Conservation (phyloP, 2,797 vertebrate genomes). For the Enteromius paludinosus region DNA sequence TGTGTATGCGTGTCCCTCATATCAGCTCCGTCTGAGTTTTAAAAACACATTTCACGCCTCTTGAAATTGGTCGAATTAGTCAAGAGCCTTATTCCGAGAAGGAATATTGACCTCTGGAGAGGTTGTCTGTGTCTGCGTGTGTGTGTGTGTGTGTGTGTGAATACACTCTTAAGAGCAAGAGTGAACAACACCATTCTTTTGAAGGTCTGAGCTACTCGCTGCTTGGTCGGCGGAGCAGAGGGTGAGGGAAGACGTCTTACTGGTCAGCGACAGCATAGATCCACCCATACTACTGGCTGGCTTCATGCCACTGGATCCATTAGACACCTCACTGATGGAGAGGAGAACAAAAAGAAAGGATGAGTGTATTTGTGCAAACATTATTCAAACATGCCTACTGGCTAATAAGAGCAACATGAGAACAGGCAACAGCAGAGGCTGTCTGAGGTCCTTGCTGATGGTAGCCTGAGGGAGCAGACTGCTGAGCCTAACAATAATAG, state of each 20-base stretch:
- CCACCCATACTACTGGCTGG: slow-evolving; percentile 81
- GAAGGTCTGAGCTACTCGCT: slow-evolving; percentile 83
- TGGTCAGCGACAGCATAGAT: slow-evolving; percentile 87
- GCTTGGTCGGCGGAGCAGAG: slow-evolving; percentile 85
- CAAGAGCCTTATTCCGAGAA: slow-evolving; percentile 22
- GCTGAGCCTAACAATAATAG: background rate
- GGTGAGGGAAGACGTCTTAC: slow-evolving; percentile 87
- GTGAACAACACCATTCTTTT: slow-evolving; percentile 88
- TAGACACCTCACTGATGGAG: slow-evolving; percentile 86
- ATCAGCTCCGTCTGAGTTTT: slow-evolving; percentile 16
- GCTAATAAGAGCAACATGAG: background rate
- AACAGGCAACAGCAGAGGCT: slow-evolving; percentile 4
- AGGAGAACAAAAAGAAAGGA: background rate
- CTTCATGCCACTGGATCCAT: slow-evolving; percentile 86
- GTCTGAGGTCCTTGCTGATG: background rate
- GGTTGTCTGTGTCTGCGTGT: slow-evolving; percentile 31
- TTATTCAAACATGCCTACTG: background rate
- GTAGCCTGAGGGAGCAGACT: background rate
- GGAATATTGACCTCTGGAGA: slow-evolving; percentile 59
- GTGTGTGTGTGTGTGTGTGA: background rate
- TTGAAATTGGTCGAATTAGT: slow-evolving; percentile 23
- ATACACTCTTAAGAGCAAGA: slow-evolving; percentile 77
- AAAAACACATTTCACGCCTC: slow-evolving; percentile 33
- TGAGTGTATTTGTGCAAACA: background rate
- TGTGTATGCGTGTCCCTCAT: slow-evolving; percentile 47